These are phyloP conservation scores for Nasonia oneida DNA, from an alignment of 2,888 invertebrate species.

Conservation along the genomic window DNA sequence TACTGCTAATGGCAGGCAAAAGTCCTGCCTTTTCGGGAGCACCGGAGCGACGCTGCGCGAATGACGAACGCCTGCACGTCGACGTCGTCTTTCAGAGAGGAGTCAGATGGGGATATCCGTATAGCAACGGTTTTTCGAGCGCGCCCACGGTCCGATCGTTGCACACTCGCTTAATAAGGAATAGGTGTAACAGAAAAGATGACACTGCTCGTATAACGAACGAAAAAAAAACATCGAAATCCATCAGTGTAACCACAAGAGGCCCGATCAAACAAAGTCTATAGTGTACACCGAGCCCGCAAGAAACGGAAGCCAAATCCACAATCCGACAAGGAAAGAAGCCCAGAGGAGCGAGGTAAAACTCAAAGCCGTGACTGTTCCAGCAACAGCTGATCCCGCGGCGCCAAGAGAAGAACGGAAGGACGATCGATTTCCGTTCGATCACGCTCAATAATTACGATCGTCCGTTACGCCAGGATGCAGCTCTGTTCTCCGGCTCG, in stretches of 20 bases:
- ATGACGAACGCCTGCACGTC: neutral
- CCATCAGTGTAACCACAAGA: neutral
- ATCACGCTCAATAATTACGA: constrained; percentile 47
- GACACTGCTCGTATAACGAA: too few species aligned
- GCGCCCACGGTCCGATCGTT: neutral
- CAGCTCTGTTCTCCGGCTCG: neutral
- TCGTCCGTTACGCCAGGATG: constrained; percentile 27
- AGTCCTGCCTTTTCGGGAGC: constrained; percentile 25
- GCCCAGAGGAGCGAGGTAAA: constrained; percentile 6
- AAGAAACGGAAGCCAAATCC: neutral
- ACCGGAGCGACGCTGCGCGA: neutral
- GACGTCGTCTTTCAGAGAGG: neutral
- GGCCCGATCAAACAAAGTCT: neutral
- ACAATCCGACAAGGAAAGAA: constrained; percentile 1
- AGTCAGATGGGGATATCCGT: neutral
- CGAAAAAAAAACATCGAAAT: neutral
- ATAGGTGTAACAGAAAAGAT: too few species aligned
- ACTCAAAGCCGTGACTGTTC: constrained; percentile 13
- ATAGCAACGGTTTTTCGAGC: neutral
- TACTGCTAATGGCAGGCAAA: constrained; percentile 10
- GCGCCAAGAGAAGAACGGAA: neutral
- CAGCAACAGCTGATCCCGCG: neutral
- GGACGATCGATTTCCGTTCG: constrained; percentile 33
- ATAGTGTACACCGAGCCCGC: neutral
- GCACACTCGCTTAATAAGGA: neutral